Evolutionary conservation across 2,888 invertebrate genomes (phyloP), one percentile per base, ranked within the genome.

Genomic region (Pyrrhia umbra): DNA sequence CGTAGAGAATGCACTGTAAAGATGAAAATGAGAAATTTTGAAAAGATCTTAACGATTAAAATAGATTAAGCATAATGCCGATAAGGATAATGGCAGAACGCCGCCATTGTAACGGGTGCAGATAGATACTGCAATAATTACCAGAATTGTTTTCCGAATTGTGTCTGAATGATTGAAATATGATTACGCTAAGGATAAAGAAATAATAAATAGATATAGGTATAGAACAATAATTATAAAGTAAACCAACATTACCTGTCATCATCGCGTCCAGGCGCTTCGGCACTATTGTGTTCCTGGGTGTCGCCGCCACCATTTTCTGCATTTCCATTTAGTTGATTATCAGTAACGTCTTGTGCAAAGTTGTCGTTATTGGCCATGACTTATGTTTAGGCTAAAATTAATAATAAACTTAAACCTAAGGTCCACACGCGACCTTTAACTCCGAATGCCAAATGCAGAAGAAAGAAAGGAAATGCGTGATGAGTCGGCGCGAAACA

Each of bases 321-420:
- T 75, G 89, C 88, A 87, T 94, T 95, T 84, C 95, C 95, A 90
- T 96, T 96, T 88, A 95, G 95, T 92, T 96, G 96, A 91, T 96
- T 96, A 83, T 97, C 97, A 86, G 96, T 96, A 85, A 97, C 96
- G 89, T 97, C 97, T 95, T 97, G 96, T 82, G 97, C 97, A 93
- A 97, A 97, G 92, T 97, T 97, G 93, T 97, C 97, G 91, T 97
- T 97, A 93, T 97, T 97, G 83, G 96, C 96, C 96, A 97, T 97
- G 89, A 87, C 87, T 92, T 86, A 89, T 82, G 95, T 89, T 93
- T 95, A 95, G 88, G 96, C 96, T 95, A 96, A 88, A 88, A 89
- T 91, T 90, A 91, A 89, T 87, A 89, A 88, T 88, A 91, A 93
- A 93, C 91, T 80, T 93, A 92, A 90, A 87, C 83, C 92, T 93